Conservation (phyloP, 1,140 invertebrate species). For the Frieseomelitta varia region DNA sequence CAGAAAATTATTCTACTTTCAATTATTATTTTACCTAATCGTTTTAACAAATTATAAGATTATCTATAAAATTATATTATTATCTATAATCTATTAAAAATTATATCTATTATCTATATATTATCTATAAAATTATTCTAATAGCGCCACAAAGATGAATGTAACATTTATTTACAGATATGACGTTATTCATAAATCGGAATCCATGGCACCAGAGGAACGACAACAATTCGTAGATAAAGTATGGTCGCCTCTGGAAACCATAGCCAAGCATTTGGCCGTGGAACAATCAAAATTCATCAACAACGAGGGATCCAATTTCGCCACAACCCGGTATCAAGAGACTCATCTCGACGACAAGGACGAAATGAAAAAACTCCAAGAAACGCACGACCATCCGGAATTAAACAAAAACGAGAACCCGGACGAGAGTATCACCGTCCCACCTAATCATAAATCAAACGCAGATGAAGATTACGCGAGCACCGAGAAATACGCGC, state of each 20-base stretch:
- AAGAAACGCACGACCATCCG: not conserved
- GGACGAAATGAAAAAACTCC: not conserved
- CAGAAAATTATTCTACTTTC: not conserved
- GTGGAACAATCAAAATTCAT: conserved; percentile 66
- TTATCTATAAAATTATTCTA: not conserved
- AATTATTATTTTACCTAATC: not conserved
- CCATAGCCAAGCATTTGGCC: conserved; percentile 72
- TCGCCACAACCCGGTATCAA: conserved; percentile 52
- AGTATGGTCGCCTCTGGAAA: conserved; percentile 71
- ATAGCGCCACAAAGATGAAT: not conserved
- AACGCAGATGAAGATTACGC: conserved; percentile 53
- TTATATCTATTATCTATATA: too few species aligned
- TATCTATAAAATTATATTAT: too few species aligned
- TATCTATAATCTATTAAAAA: too few species aligned
- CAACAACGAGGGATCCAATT: conserved; percentile 23
- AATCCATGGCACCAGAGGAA: conserved; percentile 62
- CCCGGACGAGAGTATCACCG: not conserved
- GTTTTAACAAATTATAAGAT: not conserved
- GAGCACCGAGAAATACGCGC: conserved; percentile 52
- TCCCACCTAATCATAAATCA: conserved; percentile 49
- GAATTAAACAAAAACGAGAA: conserved; percentile 6
- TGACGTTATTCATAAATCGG: conserved; percentile 70
- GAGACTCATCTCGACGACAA: conserved; percentile 56
- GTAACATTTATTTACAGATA: conserved; percentile 65
- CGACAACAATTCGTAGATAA: conserved; percentile 65